Base-by-base conservation (phyloP, 2,113 vertebrate genomes). In the Calonectris borealis region DNA sequence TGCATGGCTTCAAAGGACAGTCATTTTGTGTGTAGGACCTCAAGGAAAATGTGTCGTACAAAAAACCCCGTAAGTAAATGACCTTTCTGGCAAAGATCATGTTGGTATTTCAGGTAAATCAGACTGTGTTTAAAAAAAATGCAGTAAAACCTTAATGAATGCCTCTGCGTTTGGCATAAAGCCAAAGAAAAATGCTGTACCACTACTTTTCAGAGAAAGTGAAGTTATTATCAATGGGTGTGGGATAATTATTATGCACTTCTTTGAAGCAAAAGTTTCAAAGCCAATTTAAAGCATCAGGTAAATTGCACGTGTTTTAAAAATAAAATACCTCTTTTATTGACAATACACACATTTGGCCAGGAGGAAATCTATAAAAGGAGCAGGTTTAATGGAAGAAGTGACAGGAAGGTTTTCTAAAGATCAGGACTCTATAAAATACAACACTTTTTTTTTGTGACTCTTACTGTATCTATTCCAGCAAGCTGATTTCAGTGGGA, bases 181-280 rank as follows among this genome's bases (percentile, higher is more conserved):
- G 81, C 86, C 94, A 95, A 80, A 66, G 46, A 83, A 96, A 96
- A 94, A 89, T 85, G 83, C 54, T 91, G 66, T 60, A 72, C 34
- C 52, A 58, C 38, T 77, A 40, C 57, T 95, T 96, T 97, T 87
- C 58, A 40, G 65, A 89, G 86, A 96, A 95, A 91, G 51, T 66
- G 51, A 95, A 89, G 62, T 85, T 83, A 54, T 92, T 97, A 88
- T 85, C 85, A 57, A 77, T 83, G 93, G 94, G 81, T 91, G 95
- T 94, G 89, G 91, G 36, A 84, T 93, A 96, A 95, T 94, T 91
- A 66, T 70, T 85, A 77, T 73, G 55, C 0, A 1, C 66, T 72
- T 75, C 81, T 95, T 96, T 95, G 94, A 95, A 96, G 95, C 42
- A 80, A 42, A 94, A 51, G 2, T 26, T 90, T 90, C 87, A 86